These are phyloP conservation scores for Neogobius melanostomus DNA, from an alignment of 2,113 vertebrate species.

Conservation along the genomic window DNA sequence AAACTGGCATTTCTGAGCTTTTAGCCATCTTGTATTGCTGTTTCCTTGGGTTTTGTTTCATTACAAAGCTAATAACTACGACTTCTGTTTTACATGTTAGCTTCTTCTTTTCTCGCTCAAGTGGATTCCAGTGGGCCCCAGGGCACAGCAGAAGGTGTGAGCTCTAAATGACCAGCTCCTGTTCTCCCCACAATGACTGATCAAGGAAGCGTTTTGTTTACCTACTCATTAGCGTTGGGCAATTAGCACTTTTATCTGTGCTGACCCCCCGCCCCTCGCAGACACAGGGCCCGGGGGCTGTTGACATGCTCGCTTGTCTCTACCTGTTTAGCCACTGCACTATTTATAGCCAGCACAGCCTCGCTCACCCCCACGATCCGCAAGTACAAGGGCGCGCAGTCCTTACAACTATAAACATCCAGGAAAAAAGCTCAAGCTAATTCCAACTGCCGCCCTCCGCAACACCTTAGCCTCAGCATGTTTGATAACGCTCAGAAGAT, in stretches of 20 bases:
- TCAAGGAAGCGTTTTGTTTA: constrained; percentile 53
- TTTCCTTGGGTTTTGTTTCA: too few species aligned
- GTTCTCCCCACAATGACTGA: constrained; percentile 54
- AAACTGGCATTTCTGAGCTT: too few species aligned
- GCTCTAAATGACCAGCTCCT: constrained; percentile 8
- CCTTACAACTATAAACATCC: constrained; percentile 18
- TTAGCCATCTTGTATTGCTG: too few species aligned
- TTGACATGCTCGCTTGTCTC: constrained; percentile 53
- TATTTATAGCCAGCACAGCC: constrained; percentile 25
- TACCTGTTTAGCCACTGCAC: constrained; percentile 52
- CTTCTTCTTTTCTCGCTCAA: too few species aligned
- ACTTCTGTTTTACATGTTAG: too few species aligned
- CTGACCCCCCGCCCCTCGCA: constrained; percentile 35
- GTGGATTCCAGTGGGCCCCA: too few species aligned
- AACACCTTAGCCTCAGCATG: too few species aligned
- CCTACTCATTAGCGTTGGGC: constrained; percentile 63
- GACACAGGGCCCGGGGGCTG: constrained; percentile 44
- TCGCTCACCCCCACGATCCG: constrained; percentile 19
- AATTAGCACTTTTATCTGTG: constrained; percentile 55
- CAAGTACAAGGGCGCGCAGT: constrained; percentile 2
- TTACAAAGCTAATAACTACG: too few species aligned
- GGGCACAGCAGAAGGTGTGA: constrained; percentile 20
- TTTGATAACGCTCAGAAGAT: too few species aligned
- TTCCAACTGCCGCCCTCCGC: too few species aligned
- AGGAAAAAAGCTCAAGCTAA: neutral